These are phyloP conservation scores for Caenorhabditis becei DNA, from an alignment of 2,888 invertebrate species.

Conservation along the genomic window DNA sequence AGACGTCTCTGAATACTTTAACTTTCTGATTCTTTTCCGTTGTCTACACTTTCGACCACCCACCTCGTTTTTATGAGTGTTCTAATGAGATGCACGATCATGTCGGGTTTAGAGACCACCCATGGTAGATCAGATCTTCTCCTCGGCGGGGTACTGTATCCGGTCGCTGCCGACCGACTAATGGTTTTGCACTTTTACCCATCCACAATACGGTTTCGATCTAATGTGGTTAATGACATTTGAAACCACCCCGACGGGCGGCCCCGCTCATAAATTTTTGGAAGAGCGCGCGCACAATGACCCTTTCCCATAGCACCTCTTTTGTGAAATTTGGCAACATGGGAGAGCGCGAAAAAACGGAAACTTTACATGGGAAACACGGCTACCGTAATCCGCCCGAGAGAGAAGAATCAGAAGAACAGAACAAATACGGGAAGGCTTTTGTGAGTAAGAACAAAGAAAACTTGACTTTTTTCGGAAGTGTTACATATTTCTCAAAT, in stretches of 20 bases:
- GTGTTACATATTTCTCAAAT: too few species aligned
- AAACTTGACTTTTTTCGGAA: not conserved
- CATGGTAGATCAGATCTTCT: not conserved
- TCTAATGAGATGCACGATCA: constrained; percentile 45
- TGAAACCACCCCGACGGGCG: constrained; percentile 3
- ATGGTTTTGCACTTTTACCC: constrained; percentile 48
- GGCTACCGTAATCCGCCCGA: too few species aligned
- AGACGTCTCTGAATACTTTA: too few species aligned
- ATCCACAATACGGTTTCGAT: constrained; percentile 50
- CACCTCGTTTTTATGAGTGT: constrained; percentile 55
- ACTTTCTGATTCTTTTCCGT: constrained; percentile 5
- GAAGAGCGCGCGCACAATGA: constrained; percentile 53
- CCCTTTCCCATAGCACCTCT: not conserved
- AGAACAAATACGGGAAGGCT: too few species aligned
- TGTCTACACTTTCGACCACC: constrained; percentile 41
- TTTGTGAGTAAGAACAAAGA: too few species aligned
- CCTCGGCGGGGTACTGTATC: constrained; percentile 14
- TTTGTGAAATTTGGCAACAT: not conserved
- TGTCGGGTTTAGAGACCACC: constrained; percentile 52
- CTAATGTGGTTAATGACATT: constrained; percentile 35
- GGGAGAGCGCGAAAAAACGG: not conserved
- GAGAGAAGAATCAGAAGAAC: too few species aligned
- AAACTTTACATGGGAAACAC: too few species aligned
- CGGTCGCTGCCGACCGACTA: too few species aligned
- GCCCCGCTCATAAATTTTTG: constrained; percentile 34